Percentiles rank a stretch among this genome's conserved stretches.
Evolutionary conservation across 2,888 invertebrate genomes (phyloP).

Genomic region (Zootermopsis nevadensis): DNA sequence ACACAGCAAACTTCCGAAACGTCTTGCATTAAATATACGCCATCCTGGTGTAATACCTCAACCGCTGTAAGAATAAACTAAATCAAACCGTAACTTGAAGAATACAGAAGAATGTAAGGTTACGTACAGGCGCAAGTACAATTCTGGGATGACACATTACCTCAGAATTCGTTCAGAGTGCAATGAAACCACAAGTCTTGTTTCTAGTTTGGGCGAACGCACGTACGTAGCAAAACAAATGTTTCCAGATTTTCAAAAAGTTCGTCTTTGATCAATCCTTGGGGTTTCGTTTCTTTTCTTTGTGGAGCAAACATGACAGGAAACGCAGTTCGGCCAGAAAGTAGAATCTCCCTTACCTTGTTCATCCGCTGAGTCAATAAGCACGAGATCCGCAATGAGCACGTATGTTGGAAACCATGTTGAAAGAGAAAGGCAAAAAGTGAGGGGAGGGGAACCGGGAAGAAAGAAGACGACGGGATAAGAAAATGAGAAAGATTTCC

Average conservation of each 20-base stretch:
- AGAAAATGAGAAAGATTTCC: conserved; percentile 20
- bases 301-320: not conserved
- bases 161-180: not conserved
- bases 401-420: not conserved
- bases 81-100: too few species aligned
- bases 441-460: not conserved
- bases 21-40: too few species aligned
- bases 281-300: not conserved
- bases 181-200: not conserved
- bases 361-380: conserved; percentile 30
- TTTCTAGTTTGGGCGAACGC: too few species aligned
- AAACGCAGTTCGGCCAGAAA: not conserved
- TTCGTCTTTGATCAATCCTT: not conserved
- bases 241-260: not conserved
- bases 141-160: not conserved
- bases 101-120: too few species aligned
- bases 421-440: conserved; percentile 31
- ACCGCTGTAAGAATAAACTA: too few species aligned
- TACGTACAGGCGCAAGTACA: too few species aligned
- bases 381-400: conserved; percentile 23
- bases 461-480: not conserved
- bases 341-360: not conserved
- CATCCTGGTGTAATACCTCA: too few species aligned
- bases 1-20: too few species aligned
- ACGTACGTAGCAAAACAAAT: not conserved